A percentile compares a stretch with the other conserved stretches of the same genome.
Evolutionary conservation across 2,888 invertebrate species (phyloP).

Genomic region (Stegophylla sp.): DNA sequence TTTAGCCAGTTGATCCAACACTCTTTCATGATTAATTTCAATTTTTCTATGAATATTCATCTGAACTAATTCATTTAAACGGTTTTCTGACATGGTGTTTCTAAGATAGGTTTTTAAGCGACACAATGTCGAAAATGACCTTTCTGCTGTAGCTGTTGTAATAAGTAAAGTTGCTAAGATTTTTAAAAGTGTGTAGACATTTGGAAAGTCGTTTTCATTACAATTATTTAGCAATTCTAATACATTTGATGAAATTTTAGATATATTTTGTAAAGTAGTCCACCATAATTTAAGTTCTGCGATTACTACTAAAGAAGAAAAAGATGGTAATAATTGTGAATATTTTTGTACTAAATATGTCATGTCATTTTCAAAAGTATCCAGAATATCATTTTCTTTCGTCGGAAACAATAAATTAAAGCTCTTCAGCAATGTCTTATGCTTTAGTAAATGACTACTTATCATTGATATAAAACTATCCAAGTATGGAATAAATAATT

Average conservation of each 20-base stretch:
- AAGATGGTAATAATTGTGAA: constrained; percentile 13
- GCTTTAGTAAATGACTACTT: neutral
- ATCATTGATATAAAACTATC: neutral
- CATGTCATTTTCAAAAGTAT: neutral
- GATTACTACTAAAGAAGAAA: constrained; percentile 17
- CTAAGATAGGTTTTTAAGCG: neutral
- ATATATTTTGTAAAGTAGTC: neutral
- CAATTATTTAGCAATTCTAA: constrained; percentile 15
- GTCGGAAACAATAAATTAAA: neutral
- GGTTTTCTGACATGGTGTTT: neutral
- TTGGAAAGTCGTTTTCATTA: constrained; percentile 12
- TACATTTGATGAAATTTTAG: neutral
- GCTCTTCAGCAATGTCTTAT: neutral
- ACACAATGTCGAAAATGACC: neutral
- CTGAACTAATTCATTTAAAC: neutral
- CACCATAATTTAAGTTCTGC: constrained; percentile 5
- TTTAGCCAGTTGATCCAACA: neutral
- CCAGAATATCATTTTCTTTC: neutral
- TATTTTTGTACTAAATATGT: constrained; percentile 2
- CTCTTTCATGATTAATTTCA: no score
- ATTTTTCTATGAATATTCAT: no score
- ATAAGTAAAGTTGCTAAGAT: neutral
- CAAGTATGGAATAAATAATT: neutral
- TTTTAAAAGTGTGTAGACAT: constrained; percentile 11
- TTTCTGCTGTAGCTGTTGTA: constrained; percentile 14